Base-by-base conservation (phyloP, 2,888 invertebrate species). In the Zygaena filipendulae region DNA sequence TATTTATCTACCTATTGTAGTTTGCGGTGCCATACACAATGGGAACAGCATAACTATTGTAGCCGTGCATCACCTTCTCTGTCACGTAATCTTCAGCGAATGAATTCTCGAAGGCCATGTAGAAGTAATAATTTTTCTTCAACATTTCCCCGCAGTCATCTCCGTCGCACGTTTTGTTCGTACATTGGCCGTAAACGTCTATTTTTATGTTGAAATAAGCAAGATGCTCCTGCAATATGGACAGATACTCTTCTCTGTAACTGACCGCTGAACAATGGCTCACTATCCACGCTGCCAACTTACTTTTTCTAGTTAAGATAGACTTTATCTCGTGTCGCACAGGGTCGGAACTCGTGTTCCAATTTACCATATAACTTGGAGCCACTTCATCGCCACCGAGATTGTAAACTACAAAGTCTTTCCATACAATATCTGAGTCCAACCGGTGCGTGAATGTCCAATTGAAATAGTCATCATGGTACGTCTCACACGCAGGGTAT, bases 1-100 rank as follows among this genome's bases (percentile, higher is more conserved):
- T 23, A 21, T 21, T 6, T 13, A 27, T 4, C 25, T 49, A 69
- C 68, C 63, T 62, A 42, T 28, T 60, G 50, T 88, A 88, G 59
- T 87, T 84, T 35, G 82, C 83, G 3, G 81, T 84, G 1, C 87
- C 87, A 64, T 83, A 86, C 13, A 87, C 86, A 35, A 88, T 82
- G 4, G 88, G 87, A n/a, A 88, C 69, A 7, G 85, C 77, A 42
- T 84, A 81, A 59, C 84, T 83, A 50, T 83, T 68, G 35, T 79
- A 66, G 5, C 75, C 66, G 23, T 55, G 54, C 11, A 71, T 39
- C 22, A 68, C 52, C 37, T 61, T 64, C 32, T 66, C 63, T 1
- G 68, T 58, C 16, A 69, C 61, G 42, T 62, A 68, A 43, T 71
- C 64, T 29, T 52, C 49, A 22, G 54, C 35, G 13, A 66, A 43